Evolutionary conservation across 2,113 vertebrate genomes (phyloP).

Genomic region (Romanogobio albipinnatus): DNA sequence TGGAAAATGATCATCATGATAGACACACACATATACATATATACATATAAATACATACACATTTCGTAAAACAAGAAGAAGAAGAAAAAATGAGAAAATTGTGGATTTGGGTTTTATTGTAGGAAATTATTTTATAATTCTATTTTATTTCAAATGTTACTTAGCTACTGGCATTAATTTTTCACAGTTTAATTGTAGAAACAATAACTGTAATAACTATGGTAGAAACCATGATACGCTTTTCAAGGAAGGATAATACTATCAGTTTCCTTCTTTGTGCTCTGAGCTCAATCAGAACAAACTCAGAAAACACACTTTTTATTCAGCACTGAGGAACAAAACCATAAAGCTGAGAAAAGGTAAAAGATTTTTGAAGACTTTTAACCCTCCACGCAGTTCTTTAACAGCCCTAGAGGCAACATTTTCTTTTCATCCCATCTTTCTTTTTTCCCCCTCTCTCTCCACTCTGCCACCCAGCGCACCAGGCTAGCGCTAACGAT

Average conservation of each 20-base stretch:
- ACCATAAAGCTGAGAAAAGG: neutral
- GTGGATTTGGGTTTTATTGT: neutral
- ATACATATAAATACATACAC: no score
- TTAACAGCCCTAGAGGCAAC: constrained; percentile 14
- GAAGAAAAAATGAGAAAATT: neutral
- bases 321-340: neutral
- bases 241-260: neutral
- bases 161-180: neutral
- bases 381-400: neutral
- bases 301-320: neutral
- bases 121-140: neutral
- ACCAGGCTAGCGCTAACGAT: constrained; percentile 71
- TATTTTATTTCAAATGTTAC: neutral
- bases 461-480: constrained; percentile 59
- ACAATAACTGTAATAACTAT: neutral
- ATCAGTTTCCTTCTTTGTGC: neutral
- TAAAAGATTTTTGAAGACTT: neutral
- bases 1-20: no score
- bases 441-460: constrained; percentile 31
- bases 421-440: constrained; percentile 48
- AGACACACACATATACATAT: no score
- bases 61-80: no score
- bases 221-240: neutral
- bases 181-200: neutral
- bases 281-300: neutral